A percentile compares a stretch with the other conserved stretches of the same genome.
These are phyloP conservation scores for Passer montanus DNA, from an alignment of 2,113 vertebrate genomes.

Conservation along the genomic window DNA sequence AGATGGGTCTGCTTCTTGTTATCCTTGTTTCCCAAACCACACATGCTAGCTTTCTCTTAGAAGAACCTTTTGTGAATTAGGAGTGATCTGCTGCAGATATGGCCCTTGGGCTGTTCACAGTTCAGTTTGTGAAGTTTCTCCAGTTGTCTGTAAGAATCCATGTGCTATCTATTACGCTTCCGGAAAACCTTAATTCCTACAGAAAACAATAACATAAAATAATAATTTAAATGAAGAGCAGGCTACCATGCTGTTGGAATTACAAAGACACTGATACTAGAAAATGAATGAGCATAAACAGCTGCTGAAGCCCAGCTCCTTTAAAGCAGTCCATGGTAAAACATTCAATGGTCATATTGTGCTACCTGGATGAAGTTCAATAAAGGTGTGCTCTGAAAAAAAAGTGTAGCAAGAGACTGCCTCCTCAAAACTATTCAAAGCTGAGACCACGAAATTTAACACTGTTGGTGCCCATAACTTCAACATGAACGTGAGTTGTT, in stretches of 20 bases:
- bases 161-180: neutral
- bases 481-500: neutral
- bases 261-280: neutral
- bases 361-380: neutral
- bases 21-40: neutral
- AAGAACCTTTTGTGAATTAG: conserved; percentile 28
- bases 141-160: neutral
- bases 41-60: neutral
- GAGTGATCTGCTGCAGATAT: neutral
- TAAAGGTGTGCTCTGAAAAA: neutral
- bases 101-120: neutral
- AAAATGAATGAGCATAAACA: neutral
- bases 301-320: neutral
- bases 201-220: neutral
- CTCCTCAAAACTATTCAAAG: neutral
- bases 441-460: neutral
- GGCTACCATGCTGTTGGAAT: neutral
- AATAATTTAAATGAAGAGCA: neutral
- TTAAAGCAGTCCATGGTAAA: neutral
- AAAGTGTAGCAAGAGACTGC: neutral
- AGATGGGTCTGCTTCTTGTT: neutral
- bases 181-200: neutral
- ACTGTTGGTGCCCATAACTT: neutral
- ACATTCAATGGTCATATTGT: neutral
- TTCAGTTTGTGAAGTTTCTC: neutral